Conservation (phyloP, 2,888 invertebrate species). For the Dryobota labecula region DNA sequence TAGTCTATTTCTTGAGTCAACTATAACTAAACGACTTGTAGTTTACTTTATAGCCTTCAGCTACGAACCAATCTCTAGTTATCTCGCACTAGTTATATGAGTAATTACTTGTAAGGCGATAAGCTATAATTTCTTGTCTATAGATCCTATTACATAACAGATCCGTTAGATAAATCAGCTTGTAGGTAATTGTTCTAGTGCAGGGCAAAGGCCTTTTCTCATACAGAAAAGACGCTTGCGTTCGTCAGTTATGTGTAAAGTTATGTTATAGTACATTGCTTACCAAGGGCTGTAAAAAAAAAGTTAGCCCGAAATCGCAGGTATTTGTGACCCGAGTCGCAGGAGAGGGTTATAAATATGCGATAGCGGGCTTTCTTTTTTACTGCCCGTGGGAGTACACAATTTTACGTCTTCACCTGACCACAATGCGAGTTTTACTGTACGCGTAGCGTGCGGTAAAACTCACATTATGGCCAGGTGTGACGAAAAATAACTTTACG, state of each 20-base stretch:
- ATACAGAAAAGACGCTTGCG: too few species aligned
- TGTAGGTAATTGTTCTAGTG: not conserved
- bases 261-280: too few species aligned
- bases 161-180: constrained; percentile 14
- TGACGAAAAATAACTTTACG: not conserved
- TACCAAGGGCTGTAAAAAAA: too few species aligned
- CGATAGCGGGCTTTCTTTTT: too few species aligned
- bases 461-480: too few species aligned
- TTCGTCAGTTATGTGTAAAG: not conserved
- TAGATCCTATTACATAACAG: constrained; percentile 8
- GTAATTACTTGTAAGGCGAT: constrained; percentile 36
- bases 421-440: too few species aligned
- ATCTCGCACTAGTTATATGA: constrained; percentile 16
- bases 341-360: too few species aligned
- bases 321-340: too few species aligned
- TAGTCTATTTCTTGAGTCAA: constrained; percentile 16
- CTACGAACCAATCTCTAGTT: constrained; percentile 31
- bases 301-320: too few species aligned
- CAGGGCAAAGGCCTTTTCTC: not conserved
- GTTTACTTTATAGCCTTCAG: constrained; percentile 19
- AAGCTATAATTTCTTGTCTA: constrained; percentile 20
- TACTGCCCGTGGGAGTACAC: too few species aligned
- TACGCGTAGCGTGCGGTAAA: too few species aligned
- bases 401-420: too few species aligned
- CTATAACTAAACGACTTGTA: not conserved